Evolutionary conservation across 2,113 vertebrate species (phyloP).

Genomic region (Dicentrarchus labrax): DNA sequence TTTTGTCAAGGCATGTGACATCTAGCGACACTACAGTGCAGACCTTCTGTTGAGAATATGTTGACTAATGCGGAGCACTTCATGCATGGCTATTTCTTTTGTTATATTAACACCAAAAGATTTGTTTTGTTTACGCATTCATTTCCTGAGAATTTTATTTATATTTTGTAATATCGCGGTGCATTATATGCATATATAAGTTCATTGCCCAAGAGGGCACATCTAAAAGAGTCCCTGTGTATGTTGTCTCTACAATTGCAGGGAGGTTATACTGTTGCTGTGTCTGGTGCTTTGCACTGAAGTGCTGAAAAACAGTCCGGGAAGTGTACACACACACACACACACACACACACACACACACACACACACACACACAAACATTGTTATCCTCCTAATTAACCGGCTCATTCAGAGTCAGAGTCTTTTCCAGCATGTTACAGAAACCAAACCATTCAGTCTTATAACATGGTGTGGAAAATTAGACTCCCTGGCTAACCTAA

Average conservation of each 20-base stretch:
- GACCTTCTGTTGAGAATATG: background rate
- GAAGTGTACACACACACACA: background rate
- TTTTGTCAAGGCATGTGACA: background rate
- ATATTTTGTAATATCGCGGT: too few species aligned
- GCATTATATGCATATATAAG: too few species aligned
- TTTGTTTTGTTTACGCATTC: too few species aligned
- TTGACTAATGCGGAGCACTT: background rate
- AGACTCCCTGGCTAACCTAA: slow-evolving; percentile 26
- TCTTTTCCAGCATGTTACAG: slow-evolving; percentile 17
- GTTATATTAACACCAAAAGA: background rate
- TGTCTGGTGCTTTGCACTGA: background rate
- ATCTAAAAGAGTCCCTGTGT: background rate
- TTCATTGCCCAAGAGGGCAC: background rate
- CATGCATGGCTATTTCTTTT: background rate
- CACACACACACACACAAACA: background rate
- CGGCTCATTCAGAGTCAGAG: slow-evolving; percentile 9
- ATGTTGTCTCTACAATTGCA: background rate
- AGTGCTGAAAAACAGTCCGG: background rate
- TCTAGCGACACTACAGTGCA: background rate
- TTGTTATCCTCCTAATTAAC: slow-evolving; percentile 29
- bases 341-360: background rate
- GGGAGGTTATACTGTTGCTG: background rate
- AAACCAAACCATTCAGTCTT: slow-evolving; percentile 24
- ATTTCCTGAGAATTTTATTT: background rate
- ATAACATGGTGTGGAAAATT: slow-evolving; percentile 21